Base-by-base conservation (phyloP, 1,140 invertebrate genomes). In the Drosophila santomea region DNA sequence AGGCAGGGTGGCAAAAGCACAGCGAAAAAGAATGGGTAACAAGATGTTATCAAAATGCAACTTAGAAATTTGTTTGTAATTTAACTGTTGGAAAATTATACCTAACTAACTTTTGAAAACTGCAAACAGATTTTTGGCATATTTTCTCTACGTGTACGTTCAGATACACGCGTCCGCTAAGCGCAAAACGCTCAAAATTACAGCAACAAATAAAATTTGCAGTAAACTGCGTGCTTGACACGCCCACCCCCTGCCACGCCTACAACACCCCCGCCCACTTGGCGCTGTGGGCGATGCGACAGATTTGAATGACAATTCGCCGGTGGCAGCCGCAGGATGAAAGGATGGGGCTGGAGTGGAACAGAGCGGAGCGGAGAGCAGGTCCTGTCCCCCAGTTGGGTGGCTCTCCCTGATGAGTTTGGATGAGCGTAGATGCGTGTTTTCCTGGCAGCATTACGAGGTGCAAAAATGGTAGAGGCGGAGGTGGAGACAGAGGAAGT, bases 111-210 rank as follows among this genome's bases (percentile, higher is more conserved):
- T 32, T 32, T 15, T 8, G 11, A 45, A 20, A 45, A 12, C 20
- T 20, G 10, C 4, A 20, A 44, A 3, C 0, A 15, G 14, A 15
- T 2, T 8, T 0, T 0, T 7, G 0, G 14, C 7, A 6, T 14
- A 4, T 17, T 45, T 64, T 25, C 35, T 41, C n/a, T 2, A 38
- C 11, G 23, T 47, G 67, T 11, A 36, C 6, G 23, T 38, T 6
- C 43, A 41, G 60, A 76, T 76, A 76, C 62, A 25, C 72, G 47
- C 72, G 51, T 78, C 63, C 58, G 81, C 77, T 85, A 81, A 81
- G 51, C 74, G 78, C 75, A 86, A 86, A 86, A 71, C 82, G 77
- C 84, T 89, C 77, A 89, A 88, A 89, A 89, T 88, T 89, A 78
- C 79, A 78, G 79, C 68, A 69, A 88, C 80, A 88, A 88, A 88